phyloP scores from a whole-genome alignment of 2,113 vertebrate genomes.

The Corythornis cristatus region DNA sequence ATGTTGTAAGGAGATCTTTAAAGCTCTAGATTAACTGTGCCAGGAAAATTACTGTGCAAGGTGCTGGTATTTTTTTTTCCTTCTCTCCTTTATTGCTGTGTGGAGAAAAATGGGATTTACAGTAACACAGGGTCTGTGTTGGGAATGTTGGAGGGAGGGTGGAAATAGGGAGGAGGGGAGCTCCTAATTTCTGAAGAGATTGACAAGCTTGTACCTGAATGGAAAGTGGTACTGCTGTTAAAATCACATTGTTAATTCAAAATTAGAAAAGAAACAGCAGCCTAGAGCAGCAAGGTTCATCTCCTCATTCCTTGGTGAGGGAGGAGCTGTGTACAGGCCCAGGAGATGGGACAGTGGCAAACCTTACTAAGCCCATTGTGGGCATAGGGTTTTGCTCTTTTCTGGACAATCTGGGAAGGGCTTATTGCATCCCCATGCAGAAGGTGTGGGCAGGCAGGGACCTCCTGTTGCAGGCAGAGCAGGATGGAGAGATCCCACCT shows the following conservation, averaged over 20 bases:
- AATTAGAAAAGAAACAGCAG: neutral
- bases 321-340: neutral
- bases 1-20: neutral
- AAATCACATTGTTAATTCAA: neutral
- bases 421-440: neutral
- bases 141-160: neutral
- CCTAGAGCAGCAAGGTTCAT: fast-evolving
- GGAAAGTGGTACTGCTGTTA: fast-evolving
- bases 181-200: neutral
- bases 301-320: neutral
- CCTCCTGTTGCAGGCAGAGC: fast-evolving
- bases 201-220: neutral
- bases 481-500: neutral
- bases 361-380: fast-evolving
- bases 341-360: fast-evolving
- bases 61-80: fast-evolving
- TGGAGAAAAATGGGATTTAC: neutral
- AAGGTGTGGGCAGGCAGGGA: neutral
- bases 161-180: neutral
- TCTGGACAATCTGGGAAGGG: neutral
- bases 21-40: neutral
- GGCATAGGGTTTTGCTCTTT: neutral
- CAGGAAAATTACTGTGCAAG: neutral
- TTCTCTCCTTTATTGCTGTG: neutral
- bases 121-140: neutral